Percentiles rank a stretch among this genome's conserved stretches.
These are phyloP conservation scores for Orchestes rusci DNA, from an alignment of 2,888 invertebrate species.

Conservation along the genomic window DNA sequence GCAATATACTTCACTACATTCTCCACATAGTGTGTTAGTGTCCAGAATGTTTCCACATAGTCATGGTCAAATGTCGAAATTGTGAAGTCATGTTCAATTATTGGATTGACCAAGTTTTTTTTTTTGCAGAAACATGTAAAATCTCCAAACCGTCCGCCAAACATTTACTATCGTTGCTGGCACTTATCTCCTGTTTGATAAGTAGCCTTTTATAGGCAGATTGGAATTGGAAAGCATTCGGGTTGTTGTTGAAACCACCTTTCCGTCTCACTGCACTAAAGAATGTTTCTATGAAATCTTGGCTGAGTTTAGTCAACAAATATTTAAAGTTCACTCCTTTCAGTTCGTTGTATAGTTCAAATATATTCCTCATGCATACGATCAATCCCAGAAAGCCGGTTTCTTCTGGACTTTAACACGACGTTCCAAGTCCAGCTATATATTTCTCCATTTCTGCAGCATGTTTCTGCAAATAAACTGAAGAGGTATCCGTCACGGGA, in stretches of 20 bases:
- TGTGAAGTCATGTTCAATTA: no score
- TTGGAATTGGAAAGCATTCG: conserved; percentile 2
- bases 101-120: no score
- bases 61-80: no score
- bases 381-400: conserved; percentile 6
- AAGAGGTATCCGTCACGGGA: not conserved
- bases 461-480: conserved; percentile 2
- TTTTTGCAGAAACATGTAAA: no score
- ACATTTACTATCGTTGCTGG: no score
- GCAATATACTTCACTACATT: conserved; percentile 5
- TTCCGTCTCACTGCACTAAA: conserved; percentile 1
- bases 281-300: conserved; percentile 1
- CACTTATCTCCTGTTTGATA: no score
- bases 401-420: conserved; percentile 1
- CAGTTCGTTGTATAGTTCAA: conserved; percentile 1
- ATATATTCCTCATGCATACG: conserved; percentile 2
- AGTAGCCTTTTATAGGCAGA: conserved; percentile 3
- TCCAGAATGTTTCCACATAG: not conserved
- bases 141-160: no score
- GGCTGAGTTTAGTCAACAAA: not conserved
- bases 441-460: conserved; percentile 2
- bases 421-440: not conserved
- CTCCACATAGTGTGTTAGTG: conserved; percentile 5
- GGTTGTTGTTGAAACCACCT: conserved; percentile 6
- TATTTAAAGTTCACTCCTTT: not conserved